Base-by-base conservation (phyloP, 2,113 vertebrate species). In the Nettapus auritus region DNA sequence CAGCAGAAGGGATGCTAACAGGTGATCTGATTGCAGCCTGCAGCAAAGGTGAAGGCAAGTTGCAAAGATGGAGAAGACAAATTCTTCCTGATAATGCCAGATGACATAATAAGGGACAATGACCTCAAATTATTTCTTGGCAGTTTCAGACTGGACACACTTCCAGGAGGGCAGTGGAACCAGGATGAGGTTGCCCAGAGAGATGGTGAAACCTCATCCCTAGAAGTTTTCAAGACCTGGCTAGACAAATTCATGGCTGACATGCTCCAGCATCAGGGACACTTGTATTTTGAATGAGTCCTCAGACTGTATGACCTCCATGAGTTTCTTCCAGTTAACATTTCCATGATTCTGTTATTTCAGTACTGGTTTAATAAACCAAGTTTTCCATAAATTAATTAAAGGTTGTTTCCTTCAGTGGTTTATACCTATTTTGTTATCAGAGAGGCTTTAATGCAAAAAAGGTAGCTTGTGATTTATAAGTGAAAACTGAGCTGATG, bases 181-280 rank as follows among this genome's bases (percentile, higher is more conserved):
- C n/a, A 36, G 8, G 22, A 68, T 55, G 64, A 82, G 8, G 12
- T 14, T 91, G 26, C 28, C 15, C 13, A 59, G 23, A 55, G 66
- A 57, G 3, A 16, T 63, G 4, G 11, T 38, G 4, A 42, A 82
- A 79, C 18, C 4, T 57, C 36, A 9, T 1, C 17, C 12, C 6
- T 20, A 8, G 13, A 25, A 56, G 87, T 13, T 78, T 83, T 25
- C 13, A 7, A 44, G 29, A 66, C 36, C 15, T 53, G 29, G 3
- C n/a, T n/a, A 52, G n/a, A 64, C 2, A 0, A 93, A 71, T 64
- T 70, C 3, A 79, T 38, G 1, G 0, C 8, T 73, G 22, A 25
- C 18, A 48, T 53, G 17, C 2, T 48, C 33, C 33, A 28, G 22
- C 14, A 11, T 7, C 36, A 50, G 26, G 15, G 20, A 68, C 31